Base-by-base conservation (phyloP, 2,113 vertebrate genomes). In the Elephantulus edwardii region DNA sequence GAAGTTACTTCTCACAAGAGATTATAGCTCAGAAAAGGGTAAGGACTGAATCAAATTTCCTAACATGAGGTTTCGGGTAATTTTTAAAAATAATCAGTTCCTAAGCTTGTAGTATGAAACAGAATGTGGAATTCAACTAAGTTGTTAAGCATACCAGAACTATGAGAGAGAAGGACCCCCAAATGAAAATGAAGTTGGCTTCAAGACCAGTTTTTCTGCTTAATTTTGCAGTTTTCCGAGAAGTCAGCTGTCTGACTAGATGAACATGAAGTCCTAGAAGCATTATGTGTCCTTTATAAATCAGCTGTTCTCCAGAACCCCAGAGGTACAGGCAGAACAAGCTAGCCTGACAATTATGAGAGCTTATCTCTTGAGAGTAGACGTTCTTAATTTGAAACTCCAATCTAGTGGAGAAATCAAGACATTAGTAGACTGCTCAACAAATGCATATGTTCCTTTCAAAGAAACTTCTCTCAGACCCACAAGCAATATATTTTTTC, bases 1-100 rank as follows among this genome's bases (percentile, higher is more conserved):
- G 84, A 90, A 92, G 42, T 91, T 91, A 92, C 84, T 93, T 91
- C 88, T 93, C 92, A 94, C 91, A 87, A 93, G 70, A 80, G 89
- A 91, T 83, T 93, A 92, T 54, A 71, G 95, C 86, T 91, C 56
- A 83, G 28, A 66, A 70, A 56, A 22, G 20, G 74, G 40, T 52
- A 81, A 33, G 68, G 35, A 40, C 71, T 44, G 40, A 12, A 38
- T 33, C 1, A 8, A 44, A 40, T 70, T 90, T 87, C 82, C 60
- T 68, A 90, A 24, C 33, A 56, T 11, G 3, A 54, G n/a, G 46
- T 78, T 83, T 68, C 60, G n/a, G n/a, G n/a, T n/a, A n/a, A n/a
- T n/a, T n/a, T n/a, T n/a, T n/a, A n/a, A n/a, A n/a, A 82, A 83
- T 48, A 89, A 77, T 42, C 33, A 75, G 48, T 56, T 85, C 46